phyloP scores from a whole-genome alignment of 2,113 vertebrate genomes.

The Cygnus buccinator region DNA sequence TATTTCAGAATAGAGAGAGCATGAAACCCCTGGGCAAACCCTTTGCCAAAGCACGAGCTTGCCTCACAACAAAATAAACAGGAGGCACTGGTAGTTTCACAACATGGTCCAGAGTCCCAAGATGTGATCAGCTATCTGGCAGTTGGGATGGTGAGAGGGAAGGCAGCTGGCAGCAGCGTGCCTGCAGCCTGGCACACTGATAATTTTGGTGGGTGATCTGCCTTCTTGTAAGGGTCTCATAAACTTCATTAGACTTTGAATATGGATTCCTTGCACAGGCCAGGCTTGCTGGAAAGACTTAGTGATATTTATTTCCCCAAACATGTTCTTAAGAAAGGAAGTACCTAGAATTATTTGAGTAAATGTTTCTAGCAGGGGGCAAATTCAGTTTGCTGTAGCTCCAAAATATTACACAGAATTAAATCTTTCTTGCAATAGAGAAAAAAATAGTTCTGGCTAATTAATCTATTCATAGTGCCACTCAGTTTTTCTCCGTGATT shows the following conservation, averaged over 20 bases:
- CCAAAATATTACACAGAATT: slow-evolving; percentile 13
- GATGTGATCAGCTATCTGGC: neutral
- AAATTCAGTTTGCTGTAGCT: slow-evolving; percentile 1
- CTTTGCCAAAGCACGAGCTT: neutral
- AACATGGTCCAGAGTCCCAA: neutral
- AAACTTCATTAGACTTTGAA: neutral
- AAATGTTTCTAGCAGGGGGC: neutral
- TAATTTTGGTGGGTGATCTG: neutral
- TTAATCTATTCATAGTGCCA: neutral
- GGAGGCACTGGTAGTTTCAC: neutral
- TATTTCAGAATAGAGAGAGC: neutral
- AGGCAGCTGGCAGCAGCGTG: neutral
- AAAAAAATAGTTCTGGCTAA: neutral
- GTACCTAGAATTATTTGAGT: neutral
- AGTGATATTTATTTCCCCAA: neutral
- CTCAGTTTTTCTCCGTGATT: neutral
- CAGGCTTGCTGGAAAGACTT: neutral
- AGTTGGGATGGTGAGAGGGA: neutral
- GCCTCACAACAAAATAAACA: neutral
- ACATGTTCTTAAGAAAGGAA: neutral
- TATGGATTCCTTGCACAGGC: neutral
- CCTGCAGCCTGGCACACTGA: neutral
- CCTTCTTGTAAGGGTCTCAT: fast-evolving
- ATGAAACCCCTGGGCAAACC: neutral
- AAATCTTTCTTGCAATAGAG: neutral